Conservation (phyloP, 2,113 vertebrate species). For the Tenebrosternarchus preto region DNA sequence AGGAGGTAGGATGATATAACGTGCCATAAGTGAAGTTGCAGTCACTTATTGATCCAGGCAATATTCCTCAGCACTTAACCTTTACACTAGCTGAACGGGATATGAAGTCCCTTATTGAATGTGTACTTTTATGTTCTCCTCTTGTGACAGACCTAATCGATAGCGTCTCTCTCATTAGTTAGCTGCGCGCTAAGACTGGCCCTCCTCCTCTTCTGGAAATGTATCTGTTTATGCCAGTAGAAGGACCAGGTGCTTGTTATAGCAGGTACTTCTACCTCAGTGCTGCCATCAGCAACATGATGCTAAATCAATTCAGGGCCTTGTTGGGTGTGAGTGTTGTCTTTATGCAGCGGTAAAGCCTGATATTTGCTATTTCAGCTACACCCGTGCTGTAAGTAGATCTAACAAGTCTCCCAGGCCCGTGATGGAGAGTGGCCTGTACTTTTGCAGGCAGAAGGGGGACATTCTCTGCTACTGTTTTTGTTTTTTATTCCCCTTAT, state of each 20-base stretch:
- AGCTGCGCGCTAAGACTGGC: slow-evolving; percentile 54
- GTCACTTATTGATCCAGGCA: slow-evolving; percentile 75
- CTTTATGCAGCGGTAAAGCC: background rate
- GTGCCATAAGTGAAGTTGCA: slow-evolving; percentile 74
- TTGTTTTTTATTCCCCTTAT: slow-evolving; percentile 63
- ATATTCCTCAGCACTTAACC: slow-evolving; percentile 82
- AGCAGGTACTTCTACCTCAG: slow-evolving; percentile 21
- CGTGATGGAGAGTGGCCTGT: slow-evolving; percentile 18
- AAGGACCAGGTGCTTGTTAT: slow-evolving; percentile 39
- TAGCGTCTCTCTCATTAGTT: slow-evolving; percentile 72
- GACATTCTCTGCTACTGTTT: slow-evolving; percentile 41
- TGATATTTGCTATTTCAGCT: slow-evolving; percentile 35
- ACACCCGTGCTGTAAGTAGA: background rate
- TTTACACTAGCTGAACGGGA: slow-evolving; percentile 77
- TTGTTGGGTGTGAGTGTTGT: background rate
- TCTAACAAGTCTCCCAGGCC: slow-evolving; percentile 13
- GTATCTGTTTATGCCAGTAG: slow-evolving; percentile 44
- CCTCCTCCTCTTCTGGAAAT: slow-evolving; percentile 53
- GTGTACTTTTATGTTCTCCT: slow-evolving; percentile 81
- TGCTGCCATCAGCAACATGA: background rate
- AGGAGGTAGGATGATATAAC: slow-evolving; percentile 49
- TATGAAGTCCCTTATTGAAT: slow-evolving; percentile 82
- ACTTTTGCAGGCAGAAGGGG: background rate
- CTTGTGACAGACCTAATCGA: slow-evolving; percentile 76
- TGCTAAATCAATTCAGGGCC: slow-evolving; percentile 32